Evolutionary conservation across 2,888 invertebrate genomes (phyloP).

Genomic region (Phlogophora meticulosa): DNA sequence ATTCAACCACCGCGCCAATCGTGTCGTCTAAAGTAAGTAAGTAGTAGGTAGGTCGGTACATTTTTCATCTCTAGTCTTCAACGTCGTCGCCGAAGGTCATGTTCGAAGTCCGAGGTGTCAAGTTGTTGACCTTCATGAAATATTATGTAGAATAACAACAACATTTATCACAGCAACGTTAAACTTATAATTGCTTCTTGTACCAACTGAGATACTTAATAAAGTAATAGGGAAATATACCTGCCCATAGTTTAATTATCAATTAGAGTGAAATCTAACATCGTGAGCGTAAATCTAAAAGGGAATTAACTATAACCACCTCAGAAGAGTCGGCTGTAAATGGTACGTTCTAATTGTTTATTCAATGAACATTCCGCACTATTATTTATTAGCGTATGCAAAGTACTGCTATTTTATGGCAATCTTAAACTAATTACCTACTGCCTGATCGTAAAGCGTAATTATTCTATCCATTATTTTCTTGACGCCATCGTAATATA

Average conservation of each 20-base stretch:
- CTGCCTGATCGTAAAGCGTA: background rate
- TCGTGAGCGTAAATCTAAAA: constrained; percentile 46
- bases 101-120: background rate
- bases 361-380: constrained; percentile 17
- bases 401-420: constrained; percentile 5
- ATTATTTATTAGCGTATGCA: constrained; percentile 11
- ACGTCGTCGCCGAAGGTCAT: constrained; percentile 3
- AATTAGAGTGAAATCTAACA: constrained; percentile 44
- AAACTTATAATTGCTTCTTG: constrained; percentile 33
- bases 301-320: constrained; percentile 28
- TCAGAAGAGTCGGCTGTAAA: constrained; percentile 18
- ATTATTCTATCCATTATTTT: background rate
- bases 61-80: background rate
- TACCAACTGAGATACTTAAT: constrained; percentile 2
- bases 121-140: constrained; percentile 28
- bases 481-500: background rate
- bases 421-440: background rate
- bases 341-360: constrained; percentile 28
- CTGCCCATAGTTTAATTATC: constrained; percentile 24
- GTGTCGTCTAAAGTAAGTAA: no score
- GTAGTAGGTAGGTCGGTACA: no score
- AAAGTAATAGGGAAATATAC: constrained; percentile 36
- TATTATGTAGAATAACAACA: background rate
- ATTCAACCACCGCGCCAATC: no score
- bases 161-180: constrained; percentile 17